Evolutionary conservation across 2,797 vertebrate genomes (phyloP).

Genomic region (Onychomys torridus): DNA sequence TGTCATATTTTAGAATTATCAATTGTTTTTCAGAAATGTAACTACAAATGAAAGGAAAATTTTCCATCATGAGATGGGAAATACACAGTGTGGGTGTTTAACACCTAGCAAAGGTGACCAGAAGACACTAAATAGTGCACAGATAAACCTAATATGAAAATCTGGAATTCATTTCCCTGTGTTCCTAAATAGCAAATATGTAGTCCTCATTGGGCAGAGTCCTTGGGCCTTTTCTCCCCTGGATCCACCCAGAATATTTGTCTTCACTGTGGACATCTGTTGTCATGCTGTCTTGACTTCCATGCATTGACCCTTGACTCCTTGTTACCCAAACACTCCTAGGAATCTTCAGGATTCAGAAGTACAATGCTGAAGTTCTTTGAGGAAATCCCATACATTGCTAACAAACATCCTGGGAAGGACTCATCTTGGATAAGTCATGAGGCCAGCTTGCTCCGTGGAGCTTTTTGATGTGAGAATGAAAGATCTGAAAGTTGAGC

Average conservation of each 20-base stretch:
- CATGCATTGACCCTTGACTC: neutral
- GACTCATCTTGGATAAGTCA: too few species aligned
- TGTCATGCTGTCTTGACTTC: neutral
- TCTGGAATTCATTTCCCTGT: neutral
- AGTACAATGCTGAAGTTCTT: neutral
- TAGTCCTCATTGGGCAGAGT: neutral
- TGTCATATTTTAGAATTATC: neutral
- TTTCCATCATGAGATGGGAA: neutral
- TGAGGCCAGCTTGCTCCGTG: neutral
- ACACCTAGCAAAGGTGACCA: neutral
- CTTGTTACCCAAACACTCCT: neutral
- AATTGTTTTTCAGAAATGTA: neutral
- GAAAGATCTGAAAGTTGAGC: neutral
- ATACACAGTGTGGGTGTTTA: neutral
- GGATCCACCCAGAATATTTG: neutral
- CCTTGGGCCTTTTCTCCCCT: neutral
- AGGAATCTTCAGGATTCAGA: neutral
- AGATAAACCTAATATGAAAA: neutral
- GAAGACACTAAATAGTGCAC: neutral
- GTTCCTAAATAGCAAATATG: too few species aligned
- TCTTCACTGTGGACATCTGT: neutral
- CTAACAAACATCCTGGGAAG: neutral
- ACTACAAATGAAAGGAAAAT: neutral
- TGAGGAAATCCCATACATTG: neutral
- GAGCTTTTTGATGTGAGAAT: neutral